These are phyloP conservation scores for Parapsyche elsis DNA, from an alignment of 1,140 invertebrate species.

Conservation along the genomic window DNA sequence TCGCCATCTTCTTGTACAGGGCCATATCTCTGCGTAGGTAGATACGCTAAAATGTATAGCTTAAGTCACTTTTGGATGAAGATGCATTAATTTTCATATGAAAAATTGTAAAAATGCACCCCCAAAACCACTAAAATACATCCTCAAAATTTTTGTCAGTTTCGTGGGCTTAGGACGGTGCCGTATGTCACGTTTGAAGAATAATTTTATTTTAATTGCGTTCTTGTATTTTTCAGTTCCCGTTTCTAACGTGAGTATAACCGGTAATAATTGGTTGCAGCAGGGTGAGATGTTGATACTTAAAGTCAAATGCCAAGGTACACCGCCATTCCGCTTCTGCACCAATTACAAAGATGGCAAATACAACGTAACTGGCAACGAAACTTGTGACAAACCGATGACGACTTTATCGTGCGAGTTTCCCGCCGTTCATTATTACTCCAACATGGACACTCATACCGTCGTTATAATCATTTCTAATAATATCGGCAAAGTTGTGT, in stretches of 20 bases:
- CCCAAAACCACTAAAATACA: no score
- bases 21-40: no score
- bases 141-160: no score
- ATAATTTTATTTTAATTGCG: no score
- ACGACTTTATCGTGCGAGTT: conserved; percentile 70
- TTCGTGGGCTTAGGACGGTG: no score
- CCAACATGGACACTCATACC: conserved; percentile 73
- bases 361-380: conserved; percentile 83
- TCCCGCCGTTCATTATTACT: conserved; percentile 74
- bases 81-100: no score
- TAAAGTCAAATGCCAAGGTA: conserved; percentile 77
- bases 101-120: no score
- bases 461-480: conserved; percentile 80
- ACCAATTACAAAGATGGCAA: conserved; percentile 71
- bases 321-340: conserved; percentile 76
- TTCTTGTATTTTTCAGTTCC: conserved; percentile 69
- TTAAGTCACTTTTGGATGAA: no score
- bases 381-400: conserved; percentile 70
- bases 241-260: conserved; percentile 73
- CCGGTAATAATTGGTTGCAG: conserved; percentile 82
- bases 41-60: no score
- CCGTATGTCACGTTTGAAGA: no score
- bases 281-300: conserved; percentile 80
- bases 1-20: no score
- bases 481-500: conserved; percentile 75